These are phyloP conservation scores for Hyperoplus lanceolatus DNA, from an alignment of 2,797 vertebrate species.

Conservation along the genomic window DNA sequence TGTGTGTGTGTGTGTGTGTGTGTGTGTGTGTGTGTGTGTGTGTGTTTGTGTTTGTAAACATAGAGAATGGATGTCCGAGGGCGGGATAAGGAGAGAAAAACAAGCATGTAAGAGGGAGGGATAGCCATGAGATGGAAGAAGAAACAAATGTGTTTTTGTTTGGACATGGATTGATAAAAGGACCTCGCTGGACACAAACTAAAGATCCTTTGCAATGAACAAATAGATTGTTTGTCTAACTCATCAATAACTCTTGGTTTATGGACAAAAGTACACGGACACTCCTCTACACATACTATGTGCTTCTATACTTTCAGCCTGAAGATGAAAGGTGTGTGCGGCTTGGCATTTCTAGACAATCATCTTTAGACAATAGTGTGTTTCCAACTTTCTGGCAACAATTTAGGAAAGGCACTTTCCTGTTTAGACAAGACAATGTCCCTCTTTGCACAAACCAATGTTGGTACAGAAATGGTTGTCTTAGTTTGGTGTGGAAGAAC, in stretches of 20 bases:
- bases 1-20: slow-evolving; percentile 14
- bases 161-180: neutral
- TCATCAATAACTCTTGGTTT: neutral
- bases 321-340: accelerated
- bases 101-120: neutral
- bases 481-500: neutral
- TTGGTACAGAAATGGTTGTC: neutral
- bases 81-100: neutral
- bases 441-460: neutral
- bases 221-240: neutral
- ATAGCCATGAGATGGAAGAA: slow-evolving; percentile 1
- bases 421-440: neutral
- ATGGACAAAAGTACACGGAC: neutral
- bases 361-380: neutral
- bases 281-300: accelerated
- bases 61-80: neutral
- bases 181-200: neutral
- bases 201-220: neutral
- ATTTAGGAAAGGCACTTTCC: neutral
- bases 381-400: neutral
- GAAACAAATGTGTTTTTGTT: slow-evolving; percentile 8
- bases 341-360: neutral
- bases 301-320: neutral
- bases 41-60: neutral
- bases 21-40: slow-evolving; percentile 30